Percentiles rank a stretch among this genome's conserved stretches.
These are phyloP conservation scores for Tauraco erythrolophus DNA, from an alignment of 2,113 vertebrate species.

Conservation along the genomic window DNA sequence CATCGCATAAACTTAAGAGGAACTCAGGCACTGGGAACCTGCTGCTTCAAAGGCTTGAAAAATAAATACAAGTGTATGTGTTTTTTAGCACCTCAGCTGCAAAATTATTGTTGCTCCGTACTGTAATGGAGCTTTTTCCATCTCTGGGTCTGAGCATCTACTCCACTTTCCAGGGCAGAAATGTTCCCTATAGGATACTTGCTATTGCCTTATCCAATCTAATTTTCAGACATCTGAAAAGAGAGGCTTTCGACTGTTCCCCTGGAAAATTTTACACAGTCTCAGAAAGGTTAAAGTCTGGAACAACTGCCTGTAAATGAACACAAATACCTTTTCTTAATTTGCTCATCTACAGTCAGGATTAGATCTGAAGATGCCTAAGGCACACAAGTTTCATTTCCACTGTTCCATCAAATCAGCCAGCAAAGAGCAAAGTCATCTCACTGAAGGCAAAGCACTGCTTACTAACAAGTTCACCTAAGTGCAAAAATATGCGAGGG, in stretches of 20 bases:
- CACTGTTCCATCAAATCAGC: neutral
- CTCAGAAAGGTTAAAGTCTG: neutral
- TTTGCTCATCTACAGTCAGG: neutral
- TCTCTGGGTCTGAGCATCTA: neutral
- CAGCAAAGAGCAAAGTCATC: neutral
- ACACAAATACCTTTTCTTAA: neutral
- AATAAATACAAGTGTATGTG: neutral
- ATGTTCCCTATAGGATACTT: neutral
- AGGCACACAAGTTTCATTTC: neutral
- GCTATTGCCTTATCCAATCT: neutral
- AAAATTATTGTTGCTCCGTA: neutral
- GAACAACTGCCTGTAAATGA: neutral
- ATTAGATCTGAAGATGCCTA: neutral
- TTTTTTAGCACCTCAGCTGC: neutral
- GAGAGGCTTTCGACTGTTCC: neutral
- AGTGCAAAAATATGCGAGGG: neutral
- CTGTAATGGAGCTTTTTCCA: neutral
- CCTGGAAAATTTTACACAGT: neutral
- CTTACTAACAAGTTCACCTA: neutral
- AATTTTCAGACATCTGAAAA: neutral
- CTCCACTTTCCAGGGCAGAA: neutral
- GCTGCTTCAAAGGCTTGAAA: constrained; percentile 15
- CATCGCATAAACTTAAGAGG: constrained; percentile 49
- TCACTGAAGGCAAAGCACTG: neutral
- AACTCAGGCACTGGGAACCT: neutral